phyloP scores from a whole-genome alignment of 2,113 vertebrate species.

The Gavialis gangeticus region DNA sequence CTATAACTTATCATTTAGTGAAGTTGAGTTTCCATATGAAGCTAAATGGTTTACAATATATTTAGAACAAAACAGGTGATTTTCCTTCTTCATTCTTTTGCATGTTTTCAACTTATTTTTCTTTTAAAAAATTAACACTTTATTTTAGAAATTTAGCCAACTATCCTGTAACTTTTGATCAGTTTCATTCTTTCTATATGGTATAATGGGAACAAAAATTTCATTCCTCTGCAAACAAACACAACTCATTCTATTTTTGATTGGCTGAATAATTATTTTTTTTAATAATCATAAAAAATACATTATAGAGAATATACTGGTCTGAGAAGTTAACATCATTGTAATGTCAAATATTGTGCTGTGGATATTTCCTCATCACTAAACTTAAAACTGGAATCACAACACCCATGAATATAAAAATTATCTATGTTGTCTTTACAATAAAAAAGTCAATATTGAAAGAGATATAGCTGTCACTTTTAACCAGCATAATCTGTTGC shows the following conservation, averaged over 20 bases:
- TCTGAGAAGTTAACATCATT: neutral
- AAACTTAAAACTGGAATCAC: neutral
- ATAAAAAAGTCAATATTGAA: neutral
- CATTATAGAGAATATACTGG: neutral
- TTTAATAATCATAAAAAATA: neutral
- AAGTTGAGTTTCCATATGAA: neutral
- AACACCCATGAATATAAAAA: neutral
- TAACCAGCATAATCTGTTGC: neutral
- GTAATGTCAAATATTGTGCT: neutral
- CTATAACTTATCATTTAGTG: neutral
- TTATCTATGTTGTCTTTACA: neutral
- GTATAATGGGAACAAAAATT: neutral
- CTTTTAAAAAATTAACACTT: neutral
- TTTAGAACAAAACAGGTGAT: neutral
- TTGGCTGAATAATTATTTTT: neutral
- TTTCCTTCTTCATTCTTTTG: neutral
- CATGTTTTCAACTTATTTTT: neutral
- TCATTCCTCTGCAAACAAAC: neutral
- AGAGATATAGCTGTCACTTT: neutral
- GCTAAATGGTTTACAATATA: neutral
- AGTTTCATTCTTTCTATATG: neutral
- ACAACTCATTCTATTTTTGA: neutral
- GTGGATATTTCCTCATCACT: neutral
- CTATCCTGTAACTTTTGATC: neutral
- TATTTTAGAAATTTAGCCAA: neutral